Conservation (phyloP, 1,140 invertebrate species). For the Pseudomyrmex concolor region DNA sequence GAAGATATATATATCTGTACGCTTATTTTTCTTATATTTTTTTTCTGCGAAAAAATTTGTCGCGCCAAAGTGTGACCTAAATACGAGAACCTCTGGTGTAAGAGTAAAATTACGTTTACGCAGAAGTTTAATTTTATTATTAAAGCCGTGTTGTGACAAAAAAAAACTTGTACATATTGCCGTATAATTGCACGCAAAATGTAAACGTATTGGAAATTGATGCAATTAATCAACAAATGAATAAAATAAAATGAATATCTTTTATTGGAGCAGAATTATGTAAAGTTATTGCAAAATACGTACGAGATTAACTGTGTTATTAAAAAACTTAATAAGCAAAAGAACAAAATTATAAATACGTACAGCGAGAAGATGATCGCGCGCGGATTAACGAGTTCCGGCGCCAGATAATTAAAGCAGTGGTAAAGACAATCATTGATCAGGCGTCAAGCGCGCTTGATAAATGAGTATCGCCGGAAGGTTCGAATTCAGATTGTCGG, state of each 20-base stretch:
- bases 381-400: constrained; percentile 16
- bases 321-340: constrained; percentile 9
- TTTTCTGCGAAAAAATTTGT: constrained; percentile 17
- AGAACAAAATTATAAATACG: not conserved
- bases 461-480: constrained; percentile 45
- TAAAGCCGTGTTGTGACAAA: not conserved
- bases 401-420: constrained; percentile 50
- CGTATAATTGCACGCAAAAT: not conserved
- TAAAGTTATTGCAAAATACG: constrained; percentile 14
- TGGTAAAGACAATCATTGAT: constrained; percentile 58
- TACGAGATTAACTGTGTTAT: not conserved
- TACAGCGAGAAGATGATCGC: constrained; percentile 33
- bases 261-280: constrained; percentile 5
- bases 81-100: not conserved
- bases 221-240: not conserved
- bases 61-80: not conserved
- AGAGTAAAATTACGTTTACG: not conserved
- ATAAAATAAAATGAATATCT: not conserved
- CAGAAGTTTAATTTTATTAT: constrained; percentile 2
- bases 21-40: not conserved
- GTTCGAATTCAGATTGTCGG: constrained; percentile 26
- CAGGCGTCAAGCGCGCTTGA: constrained; percentile 60
- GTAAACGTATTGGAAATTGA: not conserved
- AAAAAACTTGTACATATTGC: not conserved
- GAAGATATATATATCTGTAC: not conserved